Evolutionary conservation across 2,797 vertebrate genomes (phyloP), one percentile per base, ranked within the genome.

Genomic region (Centroberyx gerrardi): DNA sequence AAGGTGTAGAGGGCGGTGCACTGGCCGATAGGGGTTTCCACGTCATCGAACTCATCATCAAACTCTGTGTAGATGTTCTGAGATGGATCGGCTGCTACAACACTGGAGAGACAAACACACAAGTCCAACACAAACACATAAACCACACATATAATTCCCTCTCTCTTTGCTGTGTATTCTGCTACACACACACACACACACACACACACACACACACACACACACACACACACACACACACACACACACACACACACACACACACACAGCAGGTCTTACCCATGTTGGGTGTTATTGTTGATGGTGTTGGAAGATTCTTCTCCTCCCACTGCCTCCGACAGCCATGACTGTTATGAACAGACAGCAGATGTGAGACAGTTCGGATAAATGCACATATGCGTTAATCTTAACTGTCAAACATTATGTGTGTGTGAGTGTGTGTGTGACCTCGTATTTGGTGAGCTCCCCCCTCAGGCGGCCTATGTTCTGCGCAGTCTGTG

Each of bases 371-470:
- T 31, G 12, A 63, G 1, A 48, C n/a, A 40, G 28, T 38, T 22
- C 17, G 46, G 18, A 52, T 33, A 44, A 64, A 42, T 8, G 6
- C 8, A n/a, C 5, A 15, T 17, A 17, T 7, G 49, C 48, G 14
- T 18, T 4, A 10, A 33, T 10, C 0, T 49, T 7, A 33, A 15
- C n/a, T 22, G 58, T 22, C 22, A 22, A 22, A 22, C 1, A 1
- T 22, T 17, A 48, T 54, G 38, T 38, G 29, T 67, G 22, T 3
- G 46, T 33, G 3, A 44, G 38, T 3, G 13, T 18, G 61, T 8
- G 61, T 3, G 29, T 38, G 3, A 98, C 98, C 97, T 99, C 97
- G 72, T 97, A 97, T 94, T 98, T 99, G 74, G 93, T 69, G 27
- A 99, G 95, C 87, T 99, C 97, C 85, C 95, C 96, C 72, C 86